Evolutionary conservation across 2,888 invertebrate species (phyloP).

Genomic region (Shargacucullia verbasci): DNA sequence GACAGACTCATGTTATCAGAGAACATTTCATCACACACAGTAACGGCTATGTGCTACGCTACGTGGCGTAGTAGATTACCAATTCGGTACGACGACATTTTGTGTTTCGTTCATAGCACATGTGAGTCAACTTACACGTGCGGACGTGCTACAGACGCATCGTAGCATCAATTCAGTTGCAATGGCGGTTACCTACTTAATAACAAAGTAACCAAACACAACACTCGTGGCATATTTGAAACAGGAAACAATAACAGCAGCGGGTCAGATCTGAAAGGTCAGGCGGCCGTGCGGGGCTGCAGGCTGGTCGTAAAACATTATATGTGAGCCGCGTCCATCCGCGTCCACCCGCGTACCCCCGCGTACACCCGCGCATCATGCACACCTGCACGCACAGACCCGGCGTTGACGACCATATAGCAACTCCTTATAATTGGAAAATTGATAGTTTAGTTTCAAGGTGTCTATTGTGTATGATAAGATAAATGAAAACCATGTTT

Average conservation of each 20-base stretch:
- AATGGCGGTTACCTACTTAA: neutral
- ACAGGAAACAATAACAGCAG: slow-evolving; percentile 30
- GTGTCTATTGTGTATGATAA: too few relatives aligned
- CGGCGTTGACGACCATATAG: neutral
- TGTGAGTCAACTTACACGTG: too few relatives aligned
- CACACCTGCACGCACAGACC: slow-evolving; percentile 3
- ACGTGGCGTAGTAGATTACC: too few relatives aligned
- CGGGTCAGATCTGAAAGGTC: slow-evolving; percentile 25
- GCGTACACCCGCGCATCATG: neutral
- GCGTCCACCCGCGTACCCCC: neutral
- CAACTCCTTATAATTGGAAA: neutral
- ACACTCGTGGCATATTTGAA: slow-evolving; percentile 31
- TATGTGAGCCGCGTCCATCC: slow-evolving; percentile 18
- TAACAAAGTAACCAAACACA: slow-evolving; percentile 14
- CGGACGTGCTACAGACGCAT: too few relatives aligned
- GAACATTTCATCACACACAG: too few relatives aligned
- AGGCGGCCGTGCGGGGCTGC: too few relatives aligned
- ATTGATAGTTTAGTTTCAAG: neutral
- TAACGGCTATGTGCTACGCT: too few relatives aligned
- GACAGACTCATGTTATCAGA: too few relatives aligned
- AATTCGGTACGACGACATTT: too few relatives aligned
- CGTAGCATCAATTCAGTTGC: too few relatives aligned
- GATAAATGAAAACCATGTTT: too few relatives aligned
- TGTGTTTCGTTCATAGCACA: too few relatives aligned
- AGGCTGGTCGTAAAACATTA: slow-evolving; percentile 34